Evolutionary conservation across 2,113 vertebrate species (phyloP), one percentile per base, ranked within the genome.

Genomic region (Sceloporus undulatus): DNA sequence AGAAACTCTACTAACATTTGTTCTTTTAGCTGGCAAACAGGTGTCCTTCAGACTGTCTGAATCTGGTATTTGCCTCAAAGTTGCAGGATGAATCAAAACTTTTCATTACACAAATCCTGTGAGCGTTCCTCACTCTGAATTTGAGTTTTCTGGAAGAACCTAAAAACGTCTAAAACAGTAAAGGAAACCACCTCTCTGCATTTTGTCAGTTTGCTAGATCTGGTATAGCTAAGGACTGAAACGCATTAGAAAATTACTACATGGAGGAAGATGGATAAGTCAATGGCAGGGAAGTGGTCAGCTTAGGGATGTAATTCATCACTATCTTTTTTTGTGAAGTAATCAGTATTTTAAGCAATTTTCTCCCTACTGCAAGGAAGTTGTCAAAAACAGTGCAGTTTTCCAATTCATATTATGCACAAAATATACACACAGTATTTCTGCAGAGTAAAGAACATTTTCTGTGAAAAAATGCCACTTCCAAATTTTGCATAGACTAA

Each of bases 11-110:
- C 78, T 82, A 70, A 4, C 25, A 1, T 19, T 88, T 80, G 91
- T 91, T 56, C 78, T 91, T 76, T 79, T 85, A 94, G 95, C 82
- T 82, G 87, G 92, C 70, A 65, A 81, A 82, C 92, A 90, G 88
- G 91, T 92, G 90, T n/a, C 10, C 68, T 71, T 71, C 84, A 84
- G 89, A 86, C 77, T 52, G 87, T 66, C 90, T 62, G 68, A 88
- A 93, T 93, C 84, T 82, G 48, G 75, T 87, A 91, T 78, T 92
- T 85, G 85, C 82, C 62, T 52, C 71, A 4, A 14, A 73, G 76
- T 73, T 9, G 48, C 87, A 38, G 84, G 23, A 74, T 88, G 91
- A 82, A 90, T 90, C 90, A 70, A 81, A 38, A 13, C 3, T 27
- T 82, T 54, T 66, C 85, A 34, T 0, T 89, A 59, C 70, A 88